Evolutionary conservation across 2,888 invertebrate species (phyloP), one percentile per base, ranked within the genome.

Genomic region (Lydus trimaculatus): DNA sequence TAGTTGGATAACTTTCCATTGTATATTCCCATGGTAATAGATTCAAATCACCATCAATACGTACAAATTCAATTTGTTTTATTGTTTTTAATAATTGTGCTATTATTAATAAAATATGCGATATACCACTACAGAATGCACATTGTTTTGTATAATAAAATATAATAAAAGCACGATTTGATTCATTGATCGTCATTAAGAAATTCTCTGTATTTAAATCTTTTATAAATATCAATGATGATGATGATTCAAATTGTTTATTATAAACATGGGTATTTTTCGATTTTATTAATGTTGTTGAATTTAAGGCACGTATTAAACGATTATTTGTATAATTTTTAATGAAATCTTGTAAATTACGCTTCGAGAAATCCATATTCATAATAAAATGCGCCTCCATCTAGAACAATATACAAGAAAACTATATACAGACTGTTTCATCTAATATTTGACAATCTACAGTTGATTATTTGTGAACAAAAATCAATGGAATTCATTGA

Each of bases 11-110:
- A 63, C 86, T 87, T 72, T 92, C 90, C 87, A 93, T 93, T 56
- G 92, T 93, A 84, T 90, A 94, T 82, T 93, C 91, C 95, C 96
- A 96, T 0, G 95, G 94, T 75, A 97, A 87, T 85, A 95, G 94
- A 87, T 97, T 96, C 0, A 89, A 87, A 78, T 92, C 91, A 23
- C 92, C 94, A 86, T 97, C 94, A 43, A 97, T 90, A 20, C 94
- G 87, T 25, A 90, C 89, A 76, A 92, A 91, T 67, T 84, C 79
- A 7, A 91, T 75, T 71, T 87, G 84, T 74, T 88, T 85, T 75
- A 88, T 83, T 77, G 87, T 79, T 69, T 87, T 81, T 72, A 91
- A 87, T 83, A 91, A 88, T 78, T 90, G 88, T 64, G 92, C 90
- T 63, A 91, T 88, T 58, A 89, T 89, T 67, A 92, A 85, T 78